Evolutionary conservation across 2,113 vertebrate genomes (phyloP), one percentile per base, ranked within the genome.

Genomic region (Panthera tigris): DNA sequence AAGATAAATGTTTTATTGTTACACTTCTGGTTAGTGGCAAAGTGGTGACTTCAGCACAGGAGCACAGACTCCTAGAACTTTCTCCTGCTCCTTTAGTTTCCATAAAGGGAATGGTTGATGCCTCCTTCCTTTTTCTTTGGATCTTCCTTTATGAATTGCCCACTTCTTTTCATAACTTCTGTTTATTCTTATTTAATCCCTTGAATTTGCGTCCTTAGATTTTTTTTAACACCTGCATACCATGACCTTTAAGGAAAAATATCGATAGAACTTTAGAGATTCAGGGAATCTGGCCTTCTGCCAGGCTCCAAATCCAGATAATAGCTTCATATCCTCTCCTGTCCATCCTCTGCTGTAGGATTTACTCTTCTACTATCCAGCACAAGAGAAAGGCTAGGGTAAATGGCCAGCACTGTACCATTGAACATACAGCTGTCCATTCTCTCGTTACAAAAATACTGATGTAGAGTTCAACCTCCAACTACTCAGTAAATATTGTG

Each of bases 221-320:
- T 61, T 97, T 80, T 95, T 91, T 87, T 39, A 97, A 73, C 55
- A 97, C 69, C 61, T 85, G 92, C 29, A 29, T 92, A 14, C 39
- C 80, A 36, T 97, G 95, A 98, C 95, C 95, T 97, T 97, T 98
- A 82, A 96, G 92, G 94, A 97, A 95, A 97, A 97, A 97, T 74
- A 96, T 69, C n/a, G 7, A 82, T 93, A 93, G 91, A 85, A 96
- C 81, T 97, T 97, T 33, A 94, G 96, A 74, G 81, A 88, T 95
- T 97, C 65, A 71, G 84, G 90, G 90, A 95, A 97, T 94, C 94
- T 88, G 78, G 81, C 92, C 29, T 81, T 88, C 65, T 63, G 23
- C 66, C 82, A 92, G 76, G 7, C 41, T 92, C 33, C 27, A 31
- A 93, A 96, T 84, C 36, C 84, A 94, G 65, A 74, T 57, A 73